A percentile compares a stretch with the other conserved stretches of the same genome.
Conservation (phyloP, 2,113 vertebrate genomes). For the Ciconia boyciana region DNA sequence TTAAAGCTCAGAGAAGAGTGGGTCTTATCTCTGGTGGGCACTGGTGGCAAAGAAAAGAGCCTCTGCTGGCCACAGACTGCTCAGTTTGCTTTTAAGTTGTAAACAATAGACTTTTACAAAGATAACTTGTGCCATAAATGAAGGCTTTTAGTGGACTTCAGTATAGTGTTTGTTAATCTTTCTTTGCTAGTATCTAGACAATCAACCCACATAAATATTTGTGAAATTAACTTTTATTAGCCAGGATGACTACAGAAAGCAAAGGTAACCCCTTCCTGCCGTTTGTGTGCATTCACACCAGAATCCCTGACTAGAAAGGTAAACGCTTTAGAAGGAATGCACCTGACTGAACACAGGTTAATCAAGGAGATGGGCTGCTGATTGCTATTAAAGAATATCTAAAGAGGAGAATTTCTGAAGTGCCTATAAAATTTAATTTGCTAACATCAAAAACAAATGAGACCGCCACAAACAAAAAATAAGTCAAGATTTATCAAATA, state of each 20-base stretch:
- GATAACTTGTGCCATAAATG: background rate
- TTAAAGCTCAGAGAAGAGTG: background rate
- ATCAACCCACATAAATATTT: background rate
- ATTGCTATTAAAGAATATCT: background rate
- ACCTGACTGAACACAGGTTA: background rate
- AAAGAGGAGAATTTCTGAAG: background rate
- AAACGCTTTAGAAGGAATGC: background rate
- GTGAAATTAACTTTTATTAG: background rate
- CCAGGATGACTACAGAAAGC: background rate
- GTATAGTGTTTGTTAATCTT: background rate
- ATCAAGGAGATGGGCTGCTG: background rate
- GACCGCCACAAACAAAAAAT: background rate
- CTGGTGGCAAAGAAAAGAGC: background rate
- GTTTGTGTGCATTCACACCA: background rate
- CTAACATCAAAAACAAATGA: background rate
- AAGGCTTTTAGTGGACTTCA: background rate
- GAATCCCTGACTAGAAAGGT: background rate
- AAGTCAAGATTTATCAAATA: background rate
- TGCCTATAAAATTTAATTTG: background rate
- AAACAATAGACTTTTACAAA: background rate
- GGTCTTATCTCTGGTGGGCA: background rate
- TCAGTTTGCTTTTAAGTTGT: background rate
- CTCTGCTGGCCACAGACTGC: background rate
- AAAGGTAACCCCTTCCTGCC: background rate
- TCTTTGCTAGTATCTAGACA: background rate